Evolutionary conservation across 2,797 vertebrate species (phyloP).

Genomic region (Australoheros facetus): DNA sequence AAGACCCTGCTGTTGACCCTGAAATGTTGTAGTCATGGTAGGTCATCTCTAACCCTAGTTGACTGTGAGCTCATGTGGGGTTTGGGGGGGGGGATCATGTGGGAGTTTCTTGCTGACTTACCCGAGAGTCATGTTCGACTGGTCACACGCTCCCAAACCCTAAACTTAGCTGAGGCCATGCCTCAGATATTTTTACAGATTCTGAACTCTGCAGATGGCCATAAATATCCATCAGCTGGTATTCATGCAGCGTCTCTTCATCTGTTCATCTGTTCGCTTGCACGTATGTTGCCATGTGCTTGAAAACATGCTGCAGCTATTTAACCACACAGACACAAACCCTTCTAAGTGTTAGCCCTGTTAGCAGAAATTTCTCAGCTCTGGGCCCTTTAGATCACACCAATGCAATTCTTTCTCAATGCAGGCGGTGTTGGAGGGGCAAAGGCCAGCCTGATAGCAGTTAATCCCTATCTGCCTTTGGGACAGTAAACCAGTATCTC

Average conservation of each 20-base stretch:
- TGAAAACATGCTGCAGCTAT: not conserved
- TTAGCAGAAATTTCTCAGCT: constrained; percentile 19
- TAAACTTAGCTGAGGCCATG: constrained; percentile 69
- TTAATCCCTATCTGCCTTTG: constrained; percentile 40
- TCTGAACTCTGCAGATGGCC: constrained; percentile 32
- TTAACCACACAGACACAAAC: not conserved
- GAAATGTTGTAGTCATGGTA: constrained; percentile 8
- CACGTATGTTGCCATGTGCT: constrained; percentile 2
- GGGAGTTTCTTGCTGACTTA: constrained; percentile 48
- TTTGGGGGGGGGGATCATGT: constrained; percentile 58
- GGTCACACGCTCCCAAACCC: constrained; percentile 72
- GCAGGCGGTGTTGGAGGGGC: constrained; percentile 3
- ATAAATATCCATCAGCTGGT: constrained; percentile 40
- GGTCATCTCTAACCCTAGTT: constrained; percentile 33
- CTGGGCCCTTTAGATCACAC: not conserved
- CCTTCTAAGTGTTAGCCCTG: not conserved
- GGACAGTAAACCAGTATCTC: constrained; percentile 25
- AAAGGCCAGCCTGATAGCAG: constrained; percentile 42
- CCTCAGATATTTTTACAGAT: constrained; percentile 54
- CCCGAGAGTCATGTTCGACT: constrained; percentile 58
- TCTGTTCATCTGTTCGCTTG: constrained; percentile 18
- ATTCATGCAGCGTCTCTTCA: not conserved
- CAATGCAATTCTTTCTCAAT: constrained; percentile 13
- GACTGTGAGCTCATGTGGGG: constrained; percentile 35
- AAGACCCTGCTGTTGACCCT: not conserved